Percentiles rank a stretch among this genome's conserved stretches.
Evolutionary conservation across 1,140 invertebrate genomes (phyloP).

Genomic region (Bombus sibiricus): DNA sequence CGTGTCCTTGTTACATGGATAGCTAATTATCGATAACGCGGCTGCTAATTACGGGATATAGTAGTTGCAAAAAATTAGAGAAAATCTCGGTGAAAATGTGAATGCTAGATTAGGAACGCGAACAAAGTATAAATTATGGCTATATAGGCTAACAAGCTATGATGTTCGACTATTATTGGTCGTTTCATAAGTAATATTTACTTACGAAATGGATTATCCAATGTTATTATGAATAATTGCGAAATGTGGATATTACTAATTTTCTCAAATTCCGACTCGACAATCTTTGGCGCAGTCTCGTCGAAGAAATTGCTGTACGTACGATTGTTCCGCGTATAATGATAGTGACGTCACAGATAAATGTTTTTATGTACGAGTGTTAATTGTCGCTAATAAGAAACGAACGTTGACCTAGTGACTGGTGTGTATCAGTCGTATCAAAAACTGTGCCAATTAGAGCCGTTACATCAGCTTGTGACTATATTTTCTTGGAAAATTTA

Average conservation of each 20-base stretch:
- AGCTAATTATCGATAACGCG: constrained; percentile 25
- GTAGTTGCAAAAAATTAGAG: not conserved
- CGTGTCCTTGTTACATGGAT: constrained; percentile 4
- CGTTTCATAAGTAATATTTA: no score
- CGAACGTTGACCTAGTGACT: constrained; percentile 62
- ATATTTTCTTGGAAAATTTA: not conserved
- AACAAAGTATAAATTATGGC: not conserved
- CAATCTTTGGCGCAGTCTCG: not conserved
- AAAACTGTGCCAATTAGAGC: constrained; percentile 50
- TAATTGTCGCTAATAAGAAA: constrained; percentile 61
- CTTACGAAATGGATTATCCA: no score
- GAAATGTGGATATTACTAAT: not conserved
- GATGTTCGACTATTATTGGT: no score
- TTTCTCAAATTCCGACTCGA: not conserved
- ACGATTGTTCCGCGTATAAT: constrained; percentile 48
- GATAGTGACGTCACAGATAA: constrained; percentile 57
- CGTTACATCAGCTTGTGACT: constrained; percentile 30
- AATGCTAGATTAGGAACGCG: not conserved
- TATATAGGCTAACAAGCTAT: no score
- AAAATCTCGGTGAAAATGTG: not conserved
- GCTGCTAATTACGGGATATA: not conserved
- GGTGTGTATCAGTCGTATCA: constrained; percentile 28
- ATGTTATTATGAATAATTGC: no score
- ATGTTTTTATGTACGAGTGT: constrained; percentile 60
- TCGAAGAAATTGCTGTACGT: constrained; percentile 14